A percentile compares a stretch with the other conserved stretches of the same genome.
phyloP scores from a whole-genome alignment of 2,113 vertebrate species.

The Puntigrus tetrazona region DNA sequence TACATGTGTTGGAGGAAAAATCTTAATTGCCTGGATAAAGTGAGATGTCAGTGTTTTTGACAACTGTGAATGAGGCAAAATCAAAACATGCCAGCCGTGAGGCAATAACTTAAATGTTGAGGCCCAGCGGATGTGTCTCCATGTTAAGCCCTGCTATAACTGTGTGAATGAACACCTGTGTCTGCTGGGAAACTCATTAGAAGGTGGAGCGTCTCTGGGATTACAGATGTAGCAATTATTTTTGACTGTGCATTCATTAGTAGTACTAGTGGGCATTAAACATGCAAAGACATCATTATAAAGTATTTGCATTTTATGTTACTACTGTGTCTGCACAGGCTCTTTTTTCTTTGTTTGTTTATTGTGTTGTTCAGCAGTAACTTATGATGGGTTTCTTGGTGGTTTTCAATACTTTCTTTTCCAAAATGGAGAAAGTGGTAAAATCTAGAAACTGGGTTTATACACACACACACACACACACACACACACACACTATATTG shows the following conservation, averaged over 20 bases:
- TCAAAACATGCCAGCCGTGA: conserved; percentile 34
- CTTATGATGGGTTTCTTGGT: neutral
- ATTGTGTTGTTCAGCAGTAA: neutral
- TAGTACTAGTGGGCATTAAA: neutral
- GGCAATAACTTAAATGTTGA: conserved; percentile 18
- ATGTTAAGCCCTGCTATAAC: conserved; percentile 20
- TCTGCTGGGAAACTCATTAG: neutral
- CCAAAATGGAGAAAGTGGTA: neutral
- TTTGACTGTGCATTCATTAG: conserved; percentile 7
- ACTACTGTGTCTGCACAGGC: neutral
- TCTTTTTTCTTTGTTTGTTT: neutral
- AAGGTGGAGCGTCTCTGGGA: neutral
- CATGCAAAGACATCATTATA: neutral
- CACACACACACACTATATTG: too few species aligned
- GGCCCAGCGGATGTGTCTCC: neutral
- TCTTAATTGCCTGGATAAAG: neutral
- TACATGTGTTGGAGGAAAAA: neutral
- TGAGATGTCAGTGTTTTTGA: conserved; percentile 20
- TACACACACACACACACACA: neutral
- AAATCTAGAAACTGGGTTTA: neutral
- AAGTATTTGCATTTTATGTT: neutral
- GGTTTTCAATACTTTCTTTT: neutral
- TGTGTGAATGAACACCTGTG: conserved; percentile 9
- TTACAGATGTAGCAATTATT: conserved; percentile 22
- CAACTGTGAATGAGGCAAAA: conserved; percentile 37